Evolutionary conservation across 2,113 vertebrate species (phyloP).

Genomic region (Silurus meridionalis): DNA sequence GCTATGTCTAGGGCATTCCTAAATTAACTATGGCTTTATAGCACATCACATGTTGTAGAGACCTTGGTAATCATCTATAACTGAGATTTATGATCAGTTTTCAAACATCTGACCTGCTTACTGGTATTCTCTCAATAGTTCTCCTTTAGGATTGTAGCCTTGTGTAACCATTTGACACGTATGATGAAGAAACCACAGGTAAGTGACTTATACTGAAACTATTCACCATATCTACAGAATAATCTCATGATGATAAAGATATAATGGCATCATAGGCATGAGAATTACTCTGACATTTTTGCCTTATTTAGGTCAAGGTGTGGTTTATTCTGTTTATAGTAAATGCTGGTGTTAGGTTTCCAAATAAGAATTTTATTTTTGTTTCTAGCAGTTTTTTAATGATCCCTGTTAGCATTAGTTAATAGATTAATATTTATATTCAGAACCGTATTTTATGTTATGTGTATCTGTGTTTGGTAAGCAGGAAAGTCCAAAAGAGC

Average conservation of each 20-base stretch:
- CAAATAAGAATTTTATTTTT: background rate
- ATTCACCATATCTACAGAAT: background rate
- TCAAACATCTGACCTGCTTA: background rate
- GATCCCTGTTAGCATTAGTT: background rate
- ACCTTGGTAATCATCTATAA: background rate
- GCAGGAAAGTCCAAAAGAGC: constrained; percentile 15
- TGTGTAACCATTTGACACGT: constrained; percentile 92
- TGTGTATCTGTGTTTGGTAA: constrained; percentile 19
- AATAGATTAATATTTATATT: background rate
- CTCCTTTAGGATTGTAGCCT: constrained; percentile 84
- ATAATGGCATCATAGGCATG: constrained; percentile 21
- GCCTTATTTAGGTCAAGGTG: constrained; percentile 8
- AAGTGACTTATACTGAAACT: constrained; percentile 50
- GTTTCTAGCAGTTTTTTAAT: background rate
- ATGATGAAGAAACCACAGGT: constrained; percentile 85
- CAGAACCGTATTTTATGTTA: background rate
- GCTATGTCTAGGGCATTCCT: background rate
- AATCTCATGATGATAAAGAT: background rate
- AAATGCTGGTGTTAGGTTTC: constrained; percentile 14
- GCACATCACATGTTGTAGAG: background rate
- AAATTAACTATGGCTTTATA: background rate
- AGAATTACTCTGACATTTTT: constrained; percentile 12
- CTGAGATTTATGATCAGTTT: background rate
- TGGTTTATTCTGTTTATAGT: constrained; percentile 20
- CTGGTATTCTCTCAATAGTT: constrained; percentile 70